These are phyloP conservation scores for Orestias chungarensis DNA, from an alignment of 2,797 vertebrate species.

Conservation along the genomic window DNA sequence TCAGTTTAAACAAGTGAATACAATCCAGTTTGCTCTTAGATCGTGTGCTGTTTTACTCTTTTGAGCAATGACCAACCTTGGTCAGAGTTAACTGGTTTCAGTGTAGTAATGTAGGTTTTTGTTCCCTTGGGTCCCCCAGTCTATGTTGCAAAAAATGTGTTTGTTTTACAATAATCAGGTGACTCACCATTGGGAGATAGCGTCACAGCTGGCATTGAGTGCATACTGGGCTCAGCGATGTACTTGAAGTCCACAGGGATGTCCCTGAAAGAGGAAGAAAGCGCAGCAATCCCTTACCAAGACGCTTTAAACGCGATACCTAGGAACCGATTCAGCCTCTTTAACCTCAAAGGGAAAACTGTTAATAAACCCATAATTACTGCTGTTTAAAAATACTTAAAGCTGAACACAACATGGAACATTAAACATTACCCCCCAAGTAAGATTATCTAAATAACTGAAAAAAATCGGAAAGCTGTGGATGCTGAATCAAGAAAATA, in stretches of 20 bases:
- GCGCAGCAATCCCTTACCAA: conserved; percentile 36
- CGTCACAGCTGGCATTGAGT: conserved; percentile 98
- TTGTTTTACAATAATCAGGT: conserved; percentile 17
- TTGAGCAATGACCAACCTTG: conserved; percentile 11
- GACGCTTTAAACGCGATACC: conserved; percentile 21
- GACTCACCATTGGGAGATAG: conserved; percentile 95
- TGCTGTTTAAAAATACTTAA: conserved; percentile 11
- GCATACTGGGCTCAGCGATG: conserved; percentile 99
- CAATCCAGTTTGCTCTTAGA: background rate
- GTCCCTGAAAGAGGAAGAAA: conserved; percentile 85
- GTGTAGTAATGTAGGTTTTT: conserved; percentile 25
- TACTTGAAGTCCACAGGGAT: conserved; percentile 99
- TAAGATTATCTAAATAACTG: conserved; percentile 23
- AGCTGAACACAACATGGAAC: background rate
- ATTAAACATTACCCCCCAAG: conserved; percentile 1
- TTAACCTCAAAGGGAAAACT: conserved; percentile 12
- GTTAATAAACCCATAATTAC: conserved; percentile 13
- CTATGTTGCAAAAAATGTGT: conserved; percentile 8
- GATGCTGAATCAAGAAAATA: conserved; percentile 22
- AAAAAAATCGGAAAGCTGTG: conserved; percentile 27
- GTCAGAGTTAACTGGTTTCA: conserved; percentile 11
- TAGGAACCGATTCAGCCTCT: conserved; percentile 11
- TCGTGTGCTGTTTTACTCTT: background rate
- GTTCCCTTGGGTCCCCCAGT: conserved; percentile 18
- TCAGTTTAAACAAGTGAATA: background rate